A percentile compares a stretch with the other conserved stretches of the same genome.
Conservation (phyloP, 2,113 vertebrate genomes). For the Tetraodon nigroviridis region DNA sequence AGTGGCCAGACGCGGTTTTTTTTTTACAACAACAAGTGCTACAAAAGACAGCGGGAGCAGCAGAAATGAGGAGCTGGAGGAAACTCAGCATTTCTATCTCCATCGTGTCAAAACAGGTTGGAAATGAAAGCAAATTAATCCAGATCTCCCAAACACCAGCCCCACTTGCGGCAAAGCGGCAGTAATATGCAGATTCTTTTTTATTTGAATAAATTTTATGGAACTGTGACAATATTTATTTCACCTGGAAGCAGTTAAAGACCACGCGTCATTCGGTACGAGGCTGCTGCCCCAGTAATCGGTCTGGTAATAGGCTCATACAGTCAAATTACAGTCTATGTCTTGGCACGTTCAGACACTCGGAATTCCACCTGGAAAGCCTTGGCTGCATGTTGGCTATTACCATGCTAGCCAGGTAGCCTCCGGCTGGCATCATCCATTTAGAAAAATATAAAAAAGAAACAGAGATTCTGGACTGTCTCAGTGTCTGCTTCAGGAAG, state of each 20-base stretch:
- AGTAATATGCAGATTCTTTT: too few species aligned
- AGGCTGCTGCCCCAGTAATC: constrained; percentile 1
- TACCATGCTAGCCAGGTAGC: not conserved
- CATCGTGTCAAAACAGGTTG: too few species aligned
- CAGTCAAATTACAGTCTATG: constrained; percentile 3
- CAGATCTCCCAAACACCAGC: too few species aligned
- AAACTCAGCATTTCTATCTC: too few species aligned
- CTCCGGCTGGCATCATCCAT: constrained; percentile 2
- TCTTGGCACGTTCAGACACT: not conserved
- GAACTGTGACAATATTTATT: not conserved
- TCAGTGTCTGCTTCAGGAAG: not conserved
- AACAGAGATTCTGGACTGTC: not conserved
- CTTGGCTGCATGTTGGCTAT: not conserved
- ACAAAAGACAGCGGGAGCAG: too few species aligned
- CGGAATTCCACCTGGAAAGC: constrained; percentile 10
- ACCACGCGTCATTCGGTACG: not conserved
- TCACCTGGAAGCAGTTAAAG: not conserved
- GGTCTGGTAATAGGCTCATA: constrained; percentile 2
- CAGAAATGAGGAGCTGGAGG: too few species aligned
- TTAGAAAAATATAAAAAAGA: not conserved
- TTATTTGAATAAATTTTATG: too few species aligned
- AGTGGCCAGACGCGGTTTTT: not conserved
- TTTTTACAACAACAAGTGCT: too few species aligned
- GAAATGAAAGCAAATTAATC: too few species aligned
- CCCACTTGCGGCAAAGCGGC: too few species aligned